These are phyloP conservation scores for Loriculus beryllinus DNA, from an alignment of 2,797 vertebrate species.

Conservation along the genomic window DNA sequence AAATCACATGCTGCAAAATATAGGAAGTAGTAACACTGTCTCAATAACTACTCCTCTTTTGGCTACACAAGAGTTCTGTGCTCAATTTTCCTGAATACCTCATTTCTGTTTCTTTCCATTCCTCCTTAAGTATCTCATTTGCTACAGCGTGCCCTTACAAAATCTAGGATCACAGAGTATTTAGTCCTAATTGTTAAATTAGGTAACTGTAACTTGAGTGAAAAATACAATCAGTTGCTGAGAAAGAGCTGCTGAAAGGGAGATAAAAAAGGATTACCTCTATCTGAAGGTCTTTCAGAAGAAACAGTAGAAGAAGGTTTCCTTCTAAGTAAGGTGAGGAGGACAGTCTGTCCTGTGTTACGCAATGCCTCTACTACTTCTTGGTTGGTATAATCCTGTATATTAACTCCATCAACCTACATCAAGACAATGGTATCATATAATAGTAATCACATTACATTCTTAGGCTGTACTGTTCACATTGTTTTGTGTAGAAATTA, in stretches of 20 bases:
- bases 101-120: not conserved
- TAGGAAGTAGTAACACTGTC: not conserved
- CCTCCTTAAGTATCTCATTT: not conserved
- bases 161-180: not conserved
- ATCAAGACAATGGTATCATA: not conserved
- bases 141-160: not conserved
- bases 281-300: slow-evolving; percentile 75
- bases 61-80: not conserved
- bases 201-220: not conserved
- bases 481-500: not conserved
- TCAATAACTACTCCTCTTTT: not conserved
- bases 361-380: slow-evolving; percentile 89
- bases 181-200: not conserved
- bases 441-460: not conserved
- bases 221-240: not conserved
- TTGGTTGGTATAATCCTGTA: slow-evolving; percentile 88
- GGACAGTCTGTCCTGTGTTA: slow-evolving; percentile 81
- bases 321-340: slow-evolving; percentile 87
- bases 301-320: not conserved
- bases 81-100: not conserved
- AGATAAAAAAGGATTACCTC: slow-evolving; percentile 72
- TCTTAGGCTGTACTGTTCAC: not conserved
- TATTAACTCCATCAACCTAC: slow-evolving; percentile 88
- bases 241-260: not conserved
- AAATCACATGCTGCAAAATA: not conserved